A percentile compares a stretch with the other conserved stretches of the same genome.
Conservation (phyloP, 2,797 vertebrate genomes). For the Hylomyscus alleni region DNA sequence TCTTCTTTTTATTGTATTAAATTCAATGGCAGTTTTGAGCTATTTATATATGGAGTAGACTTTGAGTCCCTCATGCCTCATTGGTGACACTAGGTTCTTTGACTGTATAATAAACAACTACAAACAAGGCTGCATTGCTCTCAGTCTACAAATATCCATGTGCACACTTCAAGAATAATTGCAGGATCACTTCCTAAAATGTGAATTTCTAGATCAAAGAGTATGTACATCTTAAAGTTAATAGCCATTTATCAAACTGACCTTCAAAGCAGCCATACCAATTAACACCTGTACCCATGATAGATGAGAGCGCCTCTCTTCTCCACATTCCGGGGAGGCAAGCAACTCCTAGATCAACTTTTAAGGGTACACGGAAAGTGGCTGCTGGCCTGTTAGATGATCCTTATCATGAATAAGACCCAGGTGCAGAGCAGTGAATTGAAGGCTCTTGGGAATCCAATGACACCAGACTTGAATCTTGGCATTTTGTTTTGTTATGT, state of each 20-base stretch:
- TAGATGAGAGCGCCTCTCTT: neutral
- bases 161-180: neutral
- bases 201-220: slow-evolving; percentile 29
- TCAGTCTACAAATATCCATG: neutral
- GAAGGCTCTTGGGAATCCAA: neutral
- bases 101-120: neutral
- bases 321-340: neutral
- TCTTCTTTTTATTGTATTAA: neutral
- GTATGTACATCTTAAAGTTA: neutral
- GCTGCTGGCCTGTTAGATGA: neutral
- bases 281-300: neutral
- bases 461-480: neutral
- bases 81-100: neutral
- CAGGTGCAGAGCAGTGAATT: neutral
- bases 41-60: neutral
- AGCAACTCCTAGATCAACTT: neutral
- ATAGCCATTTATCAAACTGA: slow-evolving; percentile 37
- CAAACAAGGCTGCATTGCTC: neutral
- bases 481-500: neutral
- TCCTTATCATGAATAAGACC: neutral
- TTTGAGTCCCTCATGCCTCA: neutral
- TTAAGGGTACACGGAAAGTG: neutral
- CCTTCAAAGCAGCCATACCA: neutral
- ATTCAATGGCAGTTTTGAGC: neutral
- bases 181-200: slow-evolving; percentile 11